phyloP scores from a whole-genome alignment of 2,113 vertebrate species.

The Otolemur garnettii region DNA sequence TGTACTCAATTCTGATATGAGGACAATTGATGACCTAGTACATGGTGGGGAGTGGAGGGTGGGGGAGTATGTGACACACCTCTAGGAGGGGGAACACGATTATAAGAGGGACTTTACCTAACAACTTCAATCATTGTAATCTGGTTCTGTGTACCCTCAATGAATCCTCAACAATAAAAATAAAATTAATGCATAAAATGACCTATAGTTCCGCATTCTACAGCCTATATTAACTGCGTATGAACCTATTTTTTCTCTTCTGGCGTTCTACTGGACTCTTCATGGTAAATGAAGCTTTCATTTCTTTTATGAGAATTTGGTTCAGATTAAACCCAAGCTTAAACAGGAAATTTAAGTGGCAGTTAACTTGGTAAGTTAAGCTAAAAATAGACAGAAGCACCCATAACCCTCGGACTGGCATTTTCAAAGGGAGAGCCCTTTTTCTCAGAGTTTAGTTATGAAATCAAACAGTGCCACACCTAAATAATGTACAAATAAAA shows the following conservation, averaged over 20 bases:
- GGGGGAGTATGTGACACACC: too few species aligned
- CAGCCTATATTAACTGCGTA: background rate
- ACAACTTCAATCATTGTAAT: too few species aligned
- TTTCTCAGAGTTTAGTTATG: background rate
- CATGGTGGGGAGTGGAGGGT: too few species aligned
- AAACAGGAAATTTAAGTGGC: background rate
- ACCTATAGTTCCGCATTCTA: background rate
- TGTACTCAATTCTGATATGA: too few species aligned
- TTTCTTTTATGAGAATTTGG: constrained; percentile 26
- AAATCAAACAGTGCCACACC: background rate
- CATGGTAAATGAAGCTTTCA: background rate
- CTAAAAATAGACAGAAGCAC: background rate
- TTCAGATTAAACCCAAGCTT: background rate
- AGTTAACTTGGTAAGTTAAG: background rate
- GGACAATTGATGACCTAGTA: too few species aligned
- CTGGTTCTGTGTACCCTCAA: too few species aligned
- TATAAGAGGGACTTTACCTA: too few species aligned
- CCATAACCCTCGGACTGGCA: background rate
- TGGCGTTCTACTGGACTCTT: background rate
- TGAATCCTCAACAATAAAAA: too few species aligned
- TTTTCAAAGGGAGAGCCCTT: background rate
- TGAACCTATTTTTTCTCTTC: constrained; percentile 43
- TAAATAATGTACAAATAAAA: background rate
- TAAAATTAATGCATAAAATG: constrained; percentile 1
- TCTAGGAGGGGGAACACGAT: too few species aligned